Conservation (phyloP, 2,797 vertebrate species). For the Thaleichthys pacificus region DNA sequence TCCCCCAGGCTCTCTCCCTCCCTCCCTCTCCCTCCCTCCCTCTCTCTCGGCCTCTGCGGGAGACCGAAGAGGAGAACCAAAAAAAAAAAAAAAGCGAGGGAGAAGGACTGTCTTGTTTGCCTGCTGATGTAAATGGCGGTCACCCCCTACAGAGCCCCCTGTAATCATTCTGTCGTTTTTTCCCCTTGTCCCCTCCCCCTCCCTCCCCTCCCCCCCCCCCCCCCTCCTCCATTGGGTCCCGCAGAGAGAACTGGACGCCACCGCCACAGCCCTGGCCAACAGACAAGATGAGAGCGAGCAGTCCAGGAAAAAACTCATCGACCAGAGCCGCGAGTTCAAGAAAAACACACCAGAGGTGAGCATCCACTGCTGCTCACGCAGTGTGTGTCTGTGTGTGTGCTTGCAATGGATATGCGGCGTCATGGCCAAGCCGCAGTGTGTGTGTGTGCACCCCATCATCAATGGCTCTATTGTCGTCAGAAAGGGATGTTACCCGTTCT, state of each 20-base stretch:
- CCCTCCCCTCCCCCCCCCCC: neutral
- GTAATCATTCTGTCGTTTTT: slow-evolving; percentile 13
- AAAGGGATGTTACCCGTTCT: neutral
- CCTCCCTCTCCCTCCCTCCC: slow-evolving; percentile 6
- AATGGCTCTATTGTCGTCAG: slow-evolving; percentile 18
- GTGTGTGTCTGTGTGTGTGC: neutral
- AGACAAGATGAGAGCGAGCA: slow-evolving; percentile 99
- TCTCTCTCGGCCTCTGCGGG: slow-evolving; percentile 4
- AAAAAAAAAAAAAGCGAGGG: neutral
- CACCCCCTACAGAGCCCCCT: slow-evolving; percentile 22
- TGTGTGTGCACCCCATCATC: slow-evolving; percentile 16
- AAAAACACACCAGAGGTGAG: slow-evolving; percentile 99
- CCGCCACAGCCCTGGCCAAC: slow-evolving; percentile 91
- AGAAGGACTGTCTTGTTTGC: slow-evolving; percentile 19
- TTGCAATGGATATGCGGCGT: neutral
- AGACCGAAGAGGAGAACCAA: neutral
- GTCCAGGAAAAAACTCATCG: slow-evolving; percentile 88
- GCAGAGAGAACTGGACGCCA: slow-evolving; percentile 82
- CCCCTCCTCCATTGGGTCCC: too few relatives aligned
- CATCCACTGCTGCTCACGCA: neutral
- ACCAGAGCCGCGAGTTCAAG: slow-evolving; percentile 99
- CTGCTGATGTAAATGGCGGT: slow-evolving; percentile 27
- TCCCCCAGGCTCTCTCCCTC: neutral
- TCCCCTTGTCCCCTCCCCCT: slow-evolving; percentile 33
- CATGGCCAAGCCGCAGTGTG: neutral